Conservation (phyloP, 2,113 vertebrate species). For the Varanus salvator region DNA sequence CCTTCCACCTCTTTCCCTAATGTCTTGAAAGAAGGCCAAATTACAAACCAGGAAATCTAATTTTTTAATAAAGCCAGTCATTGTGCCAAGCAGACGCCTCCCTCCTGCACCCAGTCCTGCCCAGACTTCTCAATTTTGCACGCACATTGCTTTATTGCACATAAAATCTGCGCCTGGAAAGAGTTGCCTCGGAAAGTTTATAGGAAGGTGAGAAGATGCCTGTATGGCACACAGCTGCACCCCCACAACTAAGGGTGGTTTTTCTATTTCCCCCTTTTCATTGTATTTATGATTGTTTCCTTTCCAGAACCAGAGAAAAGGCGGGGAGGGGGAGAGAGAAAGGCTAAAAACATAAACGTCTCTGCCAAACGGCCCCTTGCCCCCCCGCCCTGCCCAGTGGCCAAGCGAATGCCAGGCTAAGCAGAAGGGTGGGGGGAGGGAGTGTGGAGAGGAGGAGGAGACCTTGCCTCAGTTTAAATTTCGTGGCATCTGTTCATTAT, state of each 20-base stretch:
- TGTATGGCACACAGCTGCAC: not conserved
- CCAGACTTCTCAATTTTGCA: not conserved
- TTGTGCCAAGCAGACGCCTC: not conserved
- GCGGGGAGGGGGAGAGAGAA: not conserved
- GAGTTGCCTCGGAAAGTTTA: not conserved
- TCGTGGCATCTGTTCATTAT: slow-evolving; percentile 95
- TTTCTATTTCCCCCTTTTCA: not conserved
- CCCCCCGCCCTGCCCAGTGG: slow-evolving; percentile 30
- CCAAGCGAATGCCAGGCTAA: slow-evolving; percentile 78
- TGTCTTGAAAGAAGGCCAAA: slow-evolving; percentile 2
- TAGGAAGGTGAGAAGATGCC: not conserved
- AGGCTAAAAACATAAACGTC: not conserved
- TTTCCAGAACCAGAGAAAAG: not conserved
- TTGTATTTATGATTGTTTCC: slow-evolving; percentile 10
- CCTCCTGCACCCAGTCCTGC: not conserved
- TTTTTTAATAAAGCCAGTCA: not conserved
- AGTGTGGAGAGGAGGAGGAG: slow-evolving; percentile 81
- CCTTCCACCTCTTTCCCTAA: not conserved
- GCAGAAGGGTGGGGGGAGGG: slow-evolving; percentile 81
- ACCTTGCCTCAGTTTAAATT: slow-evolving; percentile 88
- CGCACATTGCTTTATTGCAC: not conserved
- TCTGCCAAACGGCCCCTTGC: slow-evolving; percentile 20
- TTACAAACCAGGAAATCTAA: not conserved
- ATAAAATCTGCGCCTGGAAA: not conserved
- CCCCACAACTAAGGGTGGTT: too few relatives aligned